A percentile compares a stretch with the other conserved stretches of the same genome.
phyloP scores from a whole-genome alignment of 1,140 invertebrate species.

The Leptinotarsa undecemlineata region DNA sequence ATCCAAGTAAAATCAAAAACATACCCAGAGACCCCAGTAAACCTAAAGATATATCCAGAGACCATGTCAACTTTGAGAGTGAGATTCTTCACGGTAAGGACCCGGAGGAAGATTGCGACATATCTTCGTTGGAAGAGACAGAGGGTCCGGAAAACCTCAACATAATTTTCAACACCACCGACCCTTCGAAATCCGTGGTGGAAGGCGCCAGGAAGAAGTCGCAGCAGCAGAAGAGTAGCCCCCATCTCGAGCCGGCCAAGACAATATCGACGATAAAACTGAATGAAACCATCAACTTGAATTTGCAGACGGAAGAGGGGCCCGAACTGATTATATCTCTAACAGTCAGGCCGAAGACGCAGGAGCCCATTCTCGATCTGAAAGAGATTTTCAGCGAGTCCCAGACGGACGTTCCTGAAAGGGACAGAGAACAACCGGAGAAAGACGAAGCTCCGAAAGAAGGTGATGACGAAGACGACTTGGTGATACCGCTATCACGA shows the following conservation, averaged over 20 bases:
- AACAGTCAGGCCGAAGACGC: slow-evolving; percentile 31
- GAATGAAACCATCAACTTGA: slow-evolving; percentile 35
- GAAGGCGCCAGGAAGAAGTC: not conserved
- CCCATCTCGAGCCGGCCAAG: not conserved
- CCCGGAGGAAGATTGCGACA: not conserved
- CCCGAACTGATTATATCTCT: slow-evolving; percentile 37
- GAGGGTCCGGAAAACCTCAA: slow-evolving; percentile 13
- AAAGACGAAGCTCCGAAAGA: not conserved
- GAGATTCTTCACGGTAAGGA: slow-evolving; percentile 23
- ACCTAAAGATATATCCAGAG: too few relatives aligned
- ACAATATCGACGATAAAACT: slow-evolving; percentile 29
- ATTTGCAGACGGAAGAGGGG: slow-evolving; percentile 31
- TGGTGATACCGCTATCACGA: slow-evolving; percentile 32
- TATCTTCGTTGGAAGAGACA: slow-evolving; percentile 14
- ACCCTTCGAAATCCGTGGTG: slow-evolving; percentile 21
- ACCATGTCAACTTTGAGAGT: not conserved
- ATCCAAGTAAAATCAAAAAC: not conserved
- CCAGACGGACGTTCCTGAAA: not conserved
- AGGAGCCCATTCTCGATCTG: slow-evolving; percentile 19
- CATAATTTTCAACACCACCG: slow-evolving; percentile 27
- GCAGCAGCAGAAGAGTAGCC: too few relatives aligned
- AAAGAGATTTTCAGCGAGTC: slow-evolving; percentile 36
- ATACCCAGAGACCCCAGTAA: not conserved
- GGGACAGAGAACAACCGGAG: not conserved
- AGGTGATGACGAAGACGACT: slow-evolving; percentile 3